A percentile compares a stretch with the other conserved stretches of the same genome.
phyloP scores from a whole-genome alignment of 1,140 invertebrate genomes.

The Grapholita molesta region DNA sequence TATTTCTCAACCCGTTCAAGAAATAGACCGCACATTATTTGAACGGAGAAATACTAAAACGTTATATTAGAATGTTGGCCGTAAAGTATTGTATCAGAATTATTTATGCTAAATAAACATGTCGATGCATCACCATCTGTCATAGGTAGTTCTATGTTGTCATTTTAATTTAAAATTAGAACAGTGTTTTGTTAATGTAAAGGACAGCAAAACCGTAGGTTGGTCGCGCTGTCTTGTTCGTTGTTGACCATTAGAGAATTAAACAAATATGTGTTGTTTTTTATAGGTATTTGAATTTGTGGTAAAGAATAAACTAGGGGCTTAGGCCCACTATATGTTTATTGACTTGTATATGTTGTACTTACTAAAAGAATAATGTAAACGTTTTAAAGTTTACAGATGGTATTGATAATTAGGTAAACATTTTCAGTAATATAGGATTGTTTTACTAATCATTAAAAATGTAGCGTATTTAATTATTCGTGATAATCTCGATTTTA shows the following conservation, averaged over 20 bases:
- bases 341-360: slow-evolving; percentile 54
- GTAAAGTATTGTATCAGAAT: slow-evolving; percentile 31
- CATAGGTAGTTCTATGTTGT: slow-evolving; percentile 74
- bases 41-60: not conserved
- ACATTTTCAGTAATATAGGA: slow-evolving; percentile 62
- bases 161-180: slow-evolving; percentile 55
- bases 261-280: slow-evolving; percentile 24
- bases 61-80: slow-evolving; percentile 23
- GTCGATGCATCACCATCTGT: slow-evolving; percentile 55
- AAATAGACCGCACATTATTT: not conserved
- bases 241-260: slow-evolving; percentile 37
- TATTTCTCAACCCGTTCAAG: slow-evolving; percentile 16
- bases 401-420: slow-evolving; percentile 75
- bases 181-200: slow-evolving; percentile 39
- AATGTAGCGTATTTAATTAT: slow-evolving; percentile 38
- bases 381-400: slow-evolving; percentile 68
- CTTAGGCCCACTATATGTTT: slow-evolving; percentile 49
- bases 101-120: slow-evolving; percentile 39
- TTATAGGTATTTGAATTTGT: slow-evolving; percentile 34
- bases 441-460: slow-evolving; percentile 30
- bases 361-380: slow-evolving; percentile 36
- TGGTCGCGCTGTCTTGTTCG: slow-evolving; percentile 26
- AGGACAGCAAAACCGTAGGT: slow-evolving; percentile 36
- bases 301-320: slow-evolving; percentile 47
- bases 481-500: not conserved